Base-by-base conservation (phyloP, 2,797 vertebrate genomes). In the Malacoctenus gilli region DNA sequence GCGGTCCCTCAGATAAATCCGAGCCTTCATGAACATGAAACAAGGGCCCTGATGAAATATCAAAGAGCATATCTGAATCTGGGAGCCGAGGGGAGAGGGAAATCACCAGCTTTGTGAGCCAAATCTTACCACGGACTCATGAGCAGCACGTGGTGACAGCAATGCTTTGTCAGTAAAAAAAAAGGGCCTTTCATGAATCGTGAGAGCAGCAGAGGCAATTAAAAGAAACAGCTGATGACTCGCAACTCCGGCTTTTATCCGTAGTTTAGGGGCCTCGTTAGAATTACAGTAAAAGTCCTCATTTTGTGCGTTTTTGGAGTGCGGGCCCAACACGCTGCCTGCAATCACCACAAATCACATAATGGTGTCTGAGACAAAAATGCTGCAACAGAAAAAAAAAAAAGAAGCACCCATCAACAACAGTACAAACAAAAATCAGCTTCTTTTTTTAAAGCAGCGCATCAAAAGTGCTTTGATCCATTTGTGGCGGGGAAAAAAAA, bases 11-110 rank as follows among this genome's bases (percentile, higher is more conserved):
- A 62, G 85, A 77, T 56, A 43, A 70, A 75, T 56, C 14, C 16
- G 41, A 79, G 82, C 72, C 65, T 66, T 63, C 59, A 56, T 50
- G 61, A 69, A 72, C 69, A 75, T 77, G 72, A 87, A 84, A 78
- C 39, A 65, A 57, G 59, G 71, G 56, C 43, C 11, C 43, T 36
- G 35, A 58, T 56, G 51, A 68, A 60, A 71, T 79, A 82, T 90
- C 81, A 88, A 88, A 89, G 72, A 68, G 84, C 79, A 82, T 83
- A 70, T 83, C 59, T 83, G 69, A 83, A 74, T 73, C 42, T 42
- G 35, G 62, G 43, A 72, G 69, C 42, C 9, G 23, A 63, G 52
- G 64, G 49, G 65, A 1, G 10, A 32, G 41, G 31, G 25, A 73
- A 75, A 73, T 66, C 39, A 30, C 49, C 18, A 31, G 48, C 68